Percentiles rank a stretch among this genome's conserved stretches.
Evolutionary conservation across 2,888 invertebrate species (phyloP).

Genomic region (Stegophylla sp.): DNA sequence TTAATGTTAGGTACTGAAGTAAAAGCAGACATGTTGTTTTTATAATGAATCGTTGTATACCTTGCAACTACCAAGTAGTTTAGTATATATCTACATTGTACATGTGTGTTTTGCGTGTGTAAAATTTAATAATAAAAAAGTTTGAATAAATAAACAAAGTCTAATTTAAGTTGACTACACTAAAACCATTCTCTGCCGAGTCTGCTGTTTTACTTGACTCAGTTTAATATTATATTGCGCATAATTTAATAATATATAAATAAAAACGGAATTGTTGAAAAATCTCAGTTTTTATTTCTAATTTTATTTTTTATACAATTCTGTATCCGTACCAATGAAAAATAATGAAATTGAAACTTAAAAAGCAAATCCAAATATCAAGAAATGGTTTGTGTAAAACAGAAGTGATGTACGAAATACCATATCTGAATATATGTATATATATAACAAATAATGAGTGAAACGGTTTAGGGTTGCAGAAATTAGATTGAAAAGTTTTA

Average conservation of each 20-base stretch:
- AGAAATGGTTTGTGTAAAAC: background rate
- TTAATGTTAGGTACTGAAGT: background rate
- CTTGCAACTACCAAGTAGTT: slow-evolving; percentile 31
- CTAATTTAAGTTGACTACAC: slow-evolving; percentile 36
- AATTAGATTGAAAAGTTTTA: slow-evolving; percentile 37
- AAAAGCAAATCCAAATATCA: slow-evolving; percentile 19
- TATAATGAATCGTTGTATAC: slow-evolving; percentile 40
- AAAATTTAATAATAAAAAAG: slow-evolving; percentile 51
- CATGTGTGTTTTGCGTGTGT: slow-evolving; percentile 6
- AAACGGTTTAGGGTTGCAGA: slow-evolving; percentile 20
- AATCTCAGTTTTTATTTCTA: slow-evolving; percentile 10
- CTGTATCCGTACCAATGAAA: slow-evolving; percentile 39
- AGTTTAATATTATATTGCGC: slow-evolving; percentile 40
- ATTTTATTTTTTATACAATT: slow-evolving; percentile 22
- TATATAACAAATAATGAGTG: slow-evolving; percentile 22
- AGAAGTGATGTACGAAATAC: slow-evolving; percentile 3
- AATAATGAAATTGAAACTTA: slow-evolving; percentile 10
- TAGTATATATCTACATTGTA: slow-evolving; percentile 15
- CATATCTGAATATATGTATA: slow-evolving; percentile 31
- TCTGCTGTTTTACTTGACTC: slow-evolving; percentile 40
- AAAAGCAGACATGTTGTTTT: slow-evolving; percentile 24
- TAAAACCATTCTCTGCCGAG: background rate
- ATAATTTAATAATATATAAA: slow-evolving; percentile 57
- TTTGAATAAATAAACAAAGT: slow-evolving; percentile 47
- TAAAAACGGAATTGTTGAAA: slow-evolving; percentile 42